Conservation (phyloP, 2,888 invertebrate species). For the Calliphora vomitoria region DNA sequence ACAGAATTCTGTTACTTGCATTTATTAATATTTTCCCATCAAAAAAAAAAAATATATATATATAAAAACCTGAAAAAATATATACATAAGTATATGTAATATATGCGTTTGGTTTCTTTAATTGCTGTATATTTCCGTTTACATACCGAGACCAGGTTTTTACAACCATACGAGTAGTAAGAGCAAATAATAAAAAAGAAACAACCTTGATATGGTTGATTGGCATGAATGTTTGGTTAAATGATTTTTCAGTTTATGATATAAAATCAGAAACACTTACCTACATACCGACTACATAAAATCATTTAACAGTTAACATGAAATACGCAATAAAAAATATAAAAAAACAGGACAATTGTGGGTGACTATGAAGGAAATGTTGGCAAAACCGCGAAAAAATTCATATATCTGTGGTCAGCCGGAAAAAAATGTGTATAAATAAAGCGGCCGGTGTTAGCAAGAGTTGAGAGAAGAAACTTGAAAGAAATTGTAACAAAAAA, state of each 20-base stretch:
- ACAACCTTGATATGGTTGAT: conserved; percentile 53
- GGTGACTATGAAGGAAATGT: conserved; percentile 42
- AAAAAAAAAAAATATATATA: neutral
- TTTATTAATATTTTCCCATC: conserved; percentile 14
- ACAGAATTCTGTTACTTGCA: conserved; percentile 10
- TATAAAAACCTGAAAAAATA: neutral
- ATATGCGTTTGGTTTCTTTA: conserved; percentile 64
- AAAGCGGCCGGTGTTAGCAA: too few relatives aligned
- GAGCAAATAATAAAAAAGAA: neutral
- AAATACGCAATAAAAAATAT: conserved; percentile 17
- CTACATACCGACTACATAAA: neutral
- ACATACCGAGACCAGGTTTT: conserved; percentile 26
- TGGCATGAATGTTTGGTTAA: conserved; percentile 58
- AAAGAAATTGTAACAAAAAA: neutral
- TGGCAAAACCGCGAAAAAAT: conserved; percentile 36
- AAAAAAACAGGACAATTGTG: conserved; percentile 10
- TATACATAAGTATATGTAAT: conserved; percentile 34
- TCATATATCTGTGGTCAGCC: conserved; percentile 32
- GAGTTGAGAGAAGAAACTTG: neutral
- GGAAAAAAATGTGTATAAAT: neutral
- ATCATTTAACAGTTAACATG: conserved; percentile 19
- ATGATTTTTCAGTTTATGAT: conserved; percentile 62
- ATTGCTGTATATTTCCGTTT: conserved; percentile 59
- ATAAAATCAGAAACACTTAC: conserved; percentile 46
- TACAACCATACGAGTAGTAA: neutral